Conservation (phyloP, 2,113 vertebrate genomes). For the Mirza zaza region DNA sequence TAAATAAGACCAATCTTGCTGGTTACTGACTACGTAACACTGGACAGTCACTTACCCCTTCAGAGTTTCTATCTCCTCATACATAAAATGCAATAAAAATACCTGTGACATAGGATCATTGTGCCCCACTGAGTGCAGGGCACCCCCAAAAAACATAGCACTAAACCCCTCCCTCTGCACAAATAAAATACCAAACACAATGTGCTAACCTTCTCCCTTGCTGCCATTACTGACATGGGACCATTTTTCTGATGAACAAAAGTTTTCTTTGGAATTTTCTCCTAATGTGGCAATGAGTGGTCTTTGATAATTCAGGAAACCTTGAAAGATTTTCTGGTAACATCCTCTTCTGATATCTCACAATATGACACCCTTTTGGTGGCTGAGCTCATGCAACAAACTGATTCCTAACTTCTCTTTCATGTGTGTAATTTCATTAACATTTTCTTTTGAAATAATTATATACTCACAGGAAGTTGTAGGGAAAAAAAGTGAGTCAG, state of each 20-base stretch:
- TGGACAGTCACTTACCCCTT: not conserved
- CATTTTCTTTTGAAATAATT: not conserved
- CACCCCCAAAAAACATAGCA: not conserved
- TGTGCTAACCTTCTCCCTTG: fast-evolving
- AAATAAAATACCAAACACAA: not conserved
- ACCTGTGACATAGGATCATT: no score
- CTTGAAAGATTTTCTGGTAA: not conserved
- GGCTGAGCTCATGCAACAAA: not conserved
- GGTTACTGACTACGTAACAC: not conserved
- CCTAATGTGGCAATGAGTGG: not conserved
- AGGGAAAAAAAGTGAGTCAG: not conserved
- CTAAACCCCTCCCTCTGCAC: not conserved
- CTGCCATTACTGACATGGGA: not conserved
- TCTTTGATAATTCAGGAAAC: not conserved
- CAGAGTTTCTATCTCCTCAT: not conserved
- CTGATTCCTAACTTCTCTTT: not conserved
- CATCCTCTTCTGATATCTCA: not conserved
- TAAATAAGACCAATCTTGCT: no score
- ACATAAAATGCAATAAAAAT: not conserved
- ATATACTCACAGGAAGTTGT: not conserved
- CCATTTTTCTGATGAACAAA: not conserved
- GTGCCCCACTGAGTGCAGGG: not conserved
- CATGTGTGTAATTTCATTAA: not conserved
- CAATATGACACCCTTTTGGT: not conserved
- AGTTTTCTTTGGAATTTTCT: not conserved